phyloP scores from a whole-genome alignment of 2,888 invertebrate species.

The Apoda limacodes region DNA sequence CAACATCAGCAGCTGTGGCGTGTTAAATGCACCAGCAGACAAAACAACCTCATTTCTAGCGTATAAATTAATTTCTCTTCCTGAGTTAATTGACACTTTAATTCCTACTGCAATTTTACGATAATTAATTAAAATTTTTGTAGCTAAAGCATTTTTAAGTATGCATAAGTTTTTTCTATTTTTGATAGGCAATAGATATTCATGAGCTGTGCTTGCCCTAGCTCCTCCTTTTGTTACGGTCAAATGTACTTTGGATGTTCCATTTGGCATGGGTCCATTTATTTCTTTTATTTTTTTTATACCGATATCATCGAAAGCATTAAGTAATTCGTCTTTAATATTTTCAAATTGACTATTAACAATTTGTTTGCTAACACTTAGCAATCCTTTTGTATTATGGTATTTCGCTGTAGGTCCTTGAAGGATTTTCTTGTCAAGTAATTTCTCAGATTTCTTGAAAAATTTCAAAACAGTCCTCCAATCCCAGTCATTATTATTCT shows the following conservation, averaged over 20 bases:
- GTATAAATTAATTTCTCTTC: constrained; percentile 26
- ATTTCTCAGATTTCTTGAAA: constrained; percentile 46
- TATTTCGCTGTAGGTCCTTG: constrained; percentile 21
- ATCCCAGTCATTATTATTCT: constrained; percentile 30
- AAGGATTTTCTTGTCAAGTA: constrained; percentile 41
- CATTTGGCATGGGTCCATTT: constrained; percentile 46
- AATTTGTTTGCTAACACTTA: constrained; percentile 33
- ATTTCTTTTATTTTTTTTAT: constrained; percentile 44
- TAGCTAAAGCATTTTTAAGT: constrained; percentile 33
- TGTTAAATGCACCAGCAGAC: constrained; percentile 49
- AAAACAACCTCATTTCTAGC: constrained; percentile 40
- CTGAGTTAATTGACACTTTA: constrained; percentile 23
- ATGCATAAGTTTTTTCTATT: constrained; percentile 29
- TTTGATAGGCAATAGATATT: neutral
- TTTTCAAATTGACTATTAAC: constrained; percentile 40
- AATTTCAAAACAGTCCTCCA: constrained; percentile 43
- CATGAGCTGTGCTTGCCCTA: constrained; percentile 4
- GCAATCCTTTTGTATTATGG: constrained; percentile 22
- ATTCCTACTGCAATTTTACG: constrained; percentile 32
- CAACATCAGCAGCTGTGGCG: constrained; percentile 42
- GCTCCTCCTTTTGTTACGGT: constrained; percentile 30
- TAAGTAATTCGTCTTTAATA: constrained; percentile 39
- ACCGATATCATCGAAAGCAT: constrained; percentile 37
- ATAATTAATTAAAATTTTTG: constrained; percentile 30
- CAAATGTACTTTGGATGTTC: constrained; percentile 37